A percentile compares a stretch with the other conserved stretches of the same genome.
Conservation (phyloP, 2,113 vertebrate species). For the Piaya cayana region DNA sequence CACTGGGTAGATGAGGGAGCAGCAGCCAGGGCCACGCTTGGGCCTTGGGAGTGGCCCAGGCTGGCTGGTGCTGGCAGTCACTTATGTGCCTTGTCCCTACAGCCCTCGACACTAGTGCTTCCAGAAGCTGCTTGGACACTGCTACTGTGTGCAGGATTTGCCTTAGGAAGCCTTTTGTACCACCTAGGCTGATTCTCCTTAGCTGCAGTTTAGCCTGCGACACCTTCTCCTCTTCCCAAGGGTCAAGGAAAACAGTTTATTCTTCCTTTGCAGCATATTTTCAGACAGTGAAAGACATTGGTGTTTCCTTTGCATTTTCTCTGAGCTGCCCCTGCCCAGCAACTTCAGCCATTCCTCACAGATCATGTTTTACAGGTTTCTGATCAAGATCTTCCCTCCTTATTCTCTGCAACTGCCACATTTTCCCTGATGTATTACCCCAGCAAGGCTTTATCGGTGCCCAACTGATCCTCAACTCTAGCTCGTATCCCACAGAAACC, state of each 20-base stretch:
- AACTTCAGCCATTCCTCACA: background rate
- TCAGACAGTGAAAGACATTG: background rate
- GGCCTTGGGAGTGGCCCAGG: background rate
- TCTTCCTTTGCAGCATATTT: background rate
- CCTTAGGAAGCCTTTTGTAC: background rate
- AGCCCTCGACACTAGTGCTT: background rate
- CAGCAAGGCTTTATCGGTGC: background rate
- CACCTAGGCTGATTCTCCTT: background rate
- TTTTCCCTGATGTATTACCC: background rate
- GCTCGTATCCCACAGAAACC: background rate
- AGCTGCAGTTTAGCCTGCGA: background rate
- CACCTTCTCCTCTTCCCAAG: background rate
- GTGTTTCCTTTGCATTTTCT: background rate
- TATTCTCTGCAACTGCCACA: background rate
- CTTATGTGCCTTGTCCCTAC: background rate
- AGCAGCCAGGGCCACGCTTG: fast-evolving
- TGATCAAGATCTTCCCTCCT: background rate
- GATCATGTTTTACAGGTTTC: background rate
- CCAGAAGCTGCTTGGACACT: background rate
- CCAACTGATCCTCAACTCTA: background rate
- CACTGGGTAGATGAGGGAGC: background rate
- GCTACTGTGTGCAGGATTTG: background rate
- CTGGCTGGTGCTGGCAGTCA: fast-evolving
- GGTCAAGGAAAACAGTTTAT: background rate
- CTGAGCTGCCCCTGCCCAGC: background rate